A percentile compares a stretch with the other conserved stretches of the same genome.
These are phyloP conservation scores for Copidosoma floridanum DNA, from an alignment of 1,140 invertebrate genomes.

Conservation along the genomic window DNA sequence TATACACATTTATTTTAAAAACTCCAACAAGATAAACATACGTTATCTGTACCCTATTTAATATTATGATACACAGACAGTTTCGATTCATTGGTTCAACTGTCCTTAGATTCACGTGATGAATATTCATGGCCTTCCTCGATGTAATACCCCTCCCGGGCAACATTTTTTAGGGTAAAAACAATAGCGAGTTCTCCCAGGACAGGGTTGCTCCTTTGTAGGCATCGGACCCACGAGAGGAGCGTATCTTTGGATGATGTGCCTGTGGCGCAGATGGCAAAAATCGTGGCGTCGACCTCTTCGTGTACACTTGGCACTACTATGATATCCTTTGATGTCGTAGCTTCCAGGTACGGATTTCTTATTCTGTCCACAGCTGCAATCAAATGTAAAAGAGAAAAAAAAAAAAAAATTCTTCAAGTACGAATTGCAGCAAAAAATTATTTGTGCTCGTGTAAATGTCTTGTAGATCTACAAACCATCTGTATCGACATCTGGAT, in stretches of 20 bases:
- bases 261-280: constrained; percentile 84
- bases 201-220: constrained; percentile 76
- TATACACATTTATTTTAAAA: neutral
- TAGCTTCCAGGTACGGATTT: constrained; percentile 59
- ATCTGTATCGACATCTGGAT: constrained; percentile 58
- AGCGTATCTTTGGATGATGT: constrained; percentile 88
- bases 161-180: constrained; percentile 59
- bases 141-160: constrained; percentile 14
- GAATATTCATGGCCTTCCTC: neutral
- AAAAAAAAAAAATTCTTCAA: constrained; percentile 13
- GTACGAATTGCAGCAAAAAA: neutral
- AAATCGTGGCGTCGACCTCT: constrained; percentile 89
- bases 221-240: constrained; percentile 85
- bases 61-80: no score
- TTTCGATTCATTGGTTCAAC: no score
- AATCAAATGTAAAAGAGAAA: constrained; percentile 40
- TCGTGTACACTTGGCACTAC: constrained; percentile 74
- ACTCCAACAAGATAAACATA: neutral
- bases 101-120: neutral
- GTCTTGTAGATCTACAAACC: no score
- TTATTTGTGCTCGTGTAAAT: no score
- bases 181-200: constrained; percentile 76
- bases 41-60: no score
- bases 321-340: constrained; percentile 49
- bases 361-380: constrained; percentile 68